A percentile compares a stretch with the other conserved stretches of the same genome.
Evolutionary conservation across 2,797 vertebrate species (phyloP).

Genomic region (Danio aesculapii): DNA sequence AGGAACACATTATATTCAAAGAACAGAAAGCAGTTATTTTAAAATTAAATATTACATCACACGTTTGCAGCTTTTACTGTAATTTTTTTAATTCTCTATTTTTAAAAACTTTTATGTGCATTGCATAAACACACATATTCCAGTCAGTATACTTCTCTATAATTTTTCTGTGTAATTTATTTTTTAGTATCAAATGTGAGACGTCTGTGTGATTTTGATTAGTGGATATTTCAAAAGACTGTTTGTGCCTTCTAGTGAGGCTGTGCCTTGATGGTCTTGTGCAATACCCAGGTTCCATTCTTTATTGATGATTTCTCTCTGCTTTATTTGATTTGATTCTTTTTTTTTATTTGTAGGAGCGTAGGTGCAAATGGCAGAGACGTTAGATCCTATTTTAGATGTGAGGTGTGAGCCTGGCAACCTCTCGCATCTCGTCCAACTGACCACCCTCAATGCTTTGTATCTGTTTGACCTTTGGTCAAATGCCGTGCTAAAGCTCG

Average conservation of each 20-base stretch:
- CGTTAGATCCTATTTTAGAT: constrained; percentile 57
- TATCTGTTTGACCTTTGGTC: constrained; percentile 80
- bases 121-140: neutral
- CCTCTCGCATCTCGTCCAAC: constrained; percentile 70
- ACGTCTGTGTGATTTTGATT: constrained; percentile 9
- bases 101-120: no score
- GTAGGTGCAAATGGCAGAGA: constrained; percentile 41
- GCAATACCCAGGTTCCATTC: constrained; percentile 60
- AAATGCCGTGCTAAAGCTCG: constrained; percentile 75
- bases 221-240: constrained; percentile 2
- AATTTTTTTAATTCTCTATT: no score
- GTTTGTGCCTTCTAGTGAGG: constrained; percentile 3
- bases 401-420: constrained; percentile 25
- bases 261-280: constrained; percentile 65
- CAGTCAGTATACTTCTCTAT: neutral
- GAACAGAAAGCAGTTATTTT: no score
- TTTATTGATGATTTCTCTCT: constrained; percentile 69
- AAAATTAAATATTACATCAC: no score
- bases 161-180: neutral
- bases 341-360: constrained; percentile 63
- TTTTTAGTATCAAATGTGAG: constrained; percentile 7
- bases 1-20: no score
- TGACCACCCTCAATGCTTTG: constrained; percentile 78
- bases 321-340: constrained; percentile 71
- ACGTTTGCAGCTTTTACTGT: no score